A percentile compares a stretch with the other conserved stretches of the same genome.
Evolutionary conservation across 2,888 invertebrate species (phyloP).

Genomic region (Pollenia angustigena): DNA sequence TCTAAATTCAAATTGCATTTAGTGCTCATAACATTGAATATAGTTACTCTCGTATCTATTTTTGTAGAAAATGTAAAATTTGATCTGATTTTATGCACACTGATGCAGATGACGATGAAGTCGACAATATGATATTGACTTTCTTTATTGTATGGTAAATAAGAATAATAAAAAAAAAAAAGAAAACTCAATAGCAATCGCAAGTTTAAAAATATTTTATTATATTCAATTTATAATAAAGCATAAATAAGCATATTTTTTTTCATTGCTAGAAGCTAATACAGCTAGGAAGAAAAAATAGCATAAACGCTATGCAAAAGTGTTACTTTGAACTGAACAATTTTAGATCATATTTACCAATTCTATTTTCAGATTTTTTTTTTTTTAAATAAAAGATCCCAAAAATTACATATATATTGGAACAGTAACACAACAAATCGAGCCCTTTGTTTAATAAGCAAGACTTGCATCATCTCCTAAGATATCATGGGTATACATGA

Average conservation of each 20-base stretch:
- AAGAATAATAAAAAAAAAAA: constrained; percentile 33
- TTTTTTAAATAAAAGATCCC: no score
- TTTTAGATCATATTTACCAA: no score
- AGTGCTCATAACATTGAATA: constrained; percentile 19
- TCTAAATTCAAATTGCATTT: constrained; percentile 76
- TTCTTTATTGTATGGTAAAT: constrained; percentile 61
- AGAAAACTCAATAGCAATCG: constrained; percentile 2
- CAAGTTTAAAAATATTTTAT: constrained; percentile 63
- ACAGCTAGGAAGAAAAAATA: constrained; percentile 14
- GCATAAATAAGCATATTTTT: constrained; percentile 61
- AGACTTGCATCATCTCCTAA: no score
- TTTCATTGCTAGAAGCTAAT: neutral
- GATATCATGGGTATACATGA: no score
- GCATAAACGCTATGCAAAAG: neutral
- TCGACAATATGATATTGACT: constrained; percentile 47
- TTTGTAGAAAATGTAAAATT: constrained; percentile 48
- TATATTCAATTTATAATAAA: constrained; percentile 67
- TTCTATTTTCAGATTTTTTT: no score
- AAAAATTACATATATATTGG: no score
- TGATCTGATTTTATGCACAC: constrained; percentile 64
- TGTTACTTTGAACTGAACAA: no score
- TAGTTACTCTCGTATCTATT: constrained; percentile 1
- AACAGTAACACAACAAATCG: no score
- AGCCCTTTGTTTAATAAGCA: no score
- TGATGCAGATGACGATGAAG: constrained; percentile 24